Base-by-base conservation (phyloP, 2,888 invertebrate genomes). In the Agelastica alni region DNA sequence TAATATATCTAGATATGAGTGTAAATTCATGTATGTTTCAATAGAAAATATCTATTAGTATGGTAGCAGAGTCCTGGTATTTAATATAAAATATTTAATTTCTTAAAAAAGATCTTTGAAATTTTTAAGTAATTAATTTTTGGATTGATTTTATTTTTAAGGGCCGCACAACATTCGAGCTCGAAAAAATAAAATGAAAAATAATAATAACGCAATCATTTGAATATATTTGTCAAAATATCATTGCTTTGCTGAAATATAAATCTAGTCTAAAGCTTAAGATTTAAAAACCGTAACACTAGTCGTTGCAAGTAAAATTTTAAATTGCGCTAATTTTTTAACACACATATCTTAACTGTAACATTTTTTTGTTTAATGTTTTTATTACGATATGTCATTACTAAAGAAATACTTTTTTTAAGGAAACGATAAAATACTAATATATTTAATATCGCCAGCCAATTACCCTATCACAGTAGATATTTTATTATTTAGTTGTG, bases 271-370 rank as follows among this genome's bases (percentile, higher is more conserved):
- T 61, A 59, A 62, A 59, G 58, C 55, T 60, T 62, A 63, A 56
- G 49, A 57, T 59, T 55, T 62, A 62, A 62, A 66, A 66, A 65
- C 53, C 59, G 63, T 67, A 66, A 66, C 60, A 62, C 62, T 65
- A 67, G 55, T 69, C 69, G 69, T 69, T 69, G 69, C 69, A 64
- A 64, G 63, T 64, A 67, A 66, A 67, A 64, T 65, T 58, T 56
- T 58, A 64, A 64, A 57, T 57, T 53, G 59, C 59, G 51, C 59
- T 60, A 57, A 53, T 42, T 47, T 39, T 37, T 26, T 22, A 13
- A 42, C 34, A 45, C 22, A 36, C 16, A 32, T 44, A 18, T 20
- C 26, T 16, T 10, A 44, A 44, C 9, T 16, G 26, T 26, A n/a
- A n/a, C n/a, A 28, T 26, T 37, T 17, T 37, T 14, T 28, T 22